Conservation (phyloP, 1,140 invertebrate genomes). For the Argopecten irradians region DNA sequence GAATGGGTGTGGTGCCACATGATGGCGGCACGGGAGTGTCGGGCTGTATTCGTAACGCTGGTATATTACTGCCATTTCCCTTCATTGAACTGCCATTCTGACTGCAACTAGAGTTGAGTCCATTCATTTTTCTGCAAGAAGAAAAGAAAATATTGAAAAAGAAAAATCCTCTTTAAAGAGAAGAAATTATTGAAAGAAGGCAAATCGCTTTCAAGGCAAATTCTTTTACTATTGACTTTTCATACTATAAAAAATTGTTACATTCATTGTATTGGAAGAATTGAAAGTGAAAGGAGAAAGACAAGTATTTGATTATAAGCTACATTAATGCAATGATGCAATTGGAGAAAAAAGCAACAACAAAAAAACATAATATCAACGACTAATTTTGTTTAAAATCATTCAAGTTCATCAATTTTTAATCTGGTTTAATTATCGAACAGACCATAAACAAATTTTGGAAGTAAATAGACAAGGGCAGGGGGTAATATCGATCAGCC, state of each 20-base stretch:
- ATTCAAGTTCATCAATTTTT: not conserved
- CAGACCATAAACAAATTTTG: not conserved
- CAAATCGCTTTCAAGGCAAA: too few relatives aligned
- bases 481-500: not conserved
- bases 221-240: too few relatives aligned
- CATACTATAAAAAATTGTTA: too few relatives aligned
- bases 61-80: constrained; percentile 54
- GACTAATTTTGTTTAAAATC: too few relatives aligned
- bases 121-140: constrained; percentile 68
- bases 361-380: too few relatives aligned
- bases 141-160: not conserved
- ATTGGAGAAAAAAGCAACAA: too few relatives aligned
- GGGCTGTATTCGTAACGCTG: constrained; percentile 65
- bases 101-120: constrained; percentile 54
- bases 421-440: not conserved
- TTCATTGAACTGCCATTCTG: constrained; percentile 39
- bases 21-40: constrained; percentile 67
- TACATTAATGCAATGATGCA: too few relatives aligned
- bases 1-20: constrained; percentile 59
- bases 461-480: not conserved
- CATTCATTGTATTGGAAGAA: too few relatives aligned
- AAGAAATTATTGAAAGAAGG: too few relatives aligned
- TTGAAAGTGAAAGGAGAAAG: too few relatives aligned
- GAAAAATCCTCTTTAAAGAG: too few relatives aligned
- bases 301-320: too few relatives aligned